Evolutionary conservation across 2,797 vertebrate species (phyloP).

Genomic region (Chaetophractus vellerosus): DNA sequence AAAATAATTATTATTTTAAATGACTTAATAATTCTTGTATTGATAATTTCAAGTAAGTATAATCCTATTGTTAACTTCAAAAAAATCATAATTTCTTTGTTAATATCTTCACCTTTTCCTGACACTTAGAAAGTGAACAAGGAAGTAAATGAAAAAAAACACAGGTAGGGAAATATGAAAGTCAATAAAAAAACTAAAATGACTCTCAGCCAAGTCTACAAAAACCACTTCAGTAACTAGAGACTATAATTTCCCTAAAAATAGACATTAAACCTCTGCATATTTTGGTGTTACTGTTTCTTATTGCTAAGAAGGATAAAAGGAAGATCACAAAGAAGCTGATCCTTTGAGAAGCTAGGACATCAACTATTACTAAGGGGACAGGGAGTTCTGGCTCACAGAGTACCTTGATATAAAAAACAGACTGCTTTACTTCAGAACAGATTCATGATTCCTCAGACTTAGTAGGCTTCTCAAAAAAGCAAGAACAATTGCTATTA

Average conservation of each 20-base stretch:
- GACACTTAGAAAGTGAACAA: constrained; percentile 56
- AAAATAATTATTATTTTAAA: constrained; percentile 60
- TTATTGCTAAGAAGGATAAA: constrained; percentile 34
- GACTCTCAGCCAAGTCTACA: not conserved
- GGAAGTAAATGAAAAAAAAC: not conserved
- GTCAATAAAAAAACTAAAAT: constrained; percentile 60
- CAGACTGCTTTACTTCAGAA: constrained; percentile 20
- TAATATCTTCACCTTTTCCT: constrained; percentile 64
- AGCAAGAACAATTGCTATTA: not conserved
- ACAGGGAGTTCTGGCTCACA: not conserved
- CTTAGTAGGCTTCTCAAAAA: constrained; percentile 60
- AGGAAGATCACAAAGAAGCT: not conserved
- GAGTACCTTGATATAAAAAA: not conserved
- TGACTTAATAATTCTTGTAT: not conserved
- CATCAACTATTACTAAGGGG: not conserved
- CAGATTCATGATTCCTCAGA: not conserved
- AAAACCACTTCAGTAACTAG: constrained; percentile 50
- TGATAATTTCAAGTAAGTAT: constrained; percentile 52
- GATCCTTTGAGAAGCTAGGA: not conserved
- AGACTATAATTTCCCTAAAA: constrained; percentile 60
- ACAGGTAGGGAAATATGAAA: constrained; percentile 60
- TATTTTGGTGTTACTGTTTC: constrained; percentile 8
- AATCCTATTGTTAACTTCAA: constrained; percentile 43
- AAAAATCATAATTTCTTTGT: constrained; percentile 36
- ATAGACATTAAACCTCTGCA: not conserved